A percentile compares a stretch with the other conserved stretches of the same genome.
phyloP scores from a whole-genome alignment of 2,797 vertebrate genomes.

The Austrolebias charrua region DNA sequence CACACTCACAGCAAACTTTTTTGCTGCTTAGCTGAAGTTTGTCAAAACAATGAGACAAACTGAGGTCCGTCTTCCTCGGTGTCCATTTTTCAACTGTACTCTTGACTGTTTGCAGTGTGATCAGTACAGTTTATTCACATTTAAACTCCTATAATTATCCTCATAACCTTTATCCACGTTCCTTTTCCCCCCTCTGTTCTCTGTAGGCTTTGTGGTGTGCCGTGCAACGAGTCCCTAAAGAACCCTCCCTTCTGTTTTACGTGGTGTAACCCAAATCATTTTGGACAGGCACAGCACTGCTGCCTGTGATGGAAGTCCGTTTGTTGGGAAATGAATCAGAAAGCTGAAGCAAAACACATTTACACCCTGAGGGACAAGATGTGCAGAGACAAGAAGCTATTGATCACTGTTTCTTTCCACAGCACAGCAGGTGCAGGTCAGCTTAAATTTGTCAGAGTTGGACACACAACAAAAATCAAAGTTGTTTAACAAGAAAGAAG shows the following conservation, averaged over 20 bases:
- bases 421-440: slow-evolving; percentile 27
- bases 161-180: slow-evolving; percentile 1
- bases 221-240: slow-evolving; percentile 25
- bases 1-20: neutral
- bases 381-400: slow-evolving; percentile 45
- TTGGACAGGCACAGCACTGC: slow-evolving; percentile 35
- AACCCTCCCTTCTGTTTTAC: slow-evolving; percentile 37
- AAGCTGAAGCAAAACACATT: slow-evolving; percentile 49
- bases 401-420: slow-evolving; percentile 45
- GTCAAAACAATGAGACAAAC: neutral
- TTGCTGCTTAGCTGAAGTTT: neutral
- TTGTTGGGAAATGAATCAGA: slow-evolving; percentile 48
- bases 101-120: slow-evolving; percentile 17
- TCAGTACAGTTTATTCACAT: slow-evolving; percentile 32
- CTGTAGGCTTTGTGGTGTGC: slow-evolving; percentile 27
- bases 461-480: slow-evolving; percentile 47
- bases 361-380: slow-evolving; percentile 32
- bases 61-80: slow-evolving; percentile 6
- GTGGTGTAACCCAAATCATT: slow-evolving; percentile 51
- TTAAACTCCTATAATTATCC: slow-evolving; percentile 2
- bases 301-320: slow-evolving; percentile 42
- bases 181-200: slow-evolving; percentile 14
- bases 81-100: neutral
- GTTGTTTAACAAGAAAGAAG: slow-evolving; percentile 22
- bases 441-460: slow-evolving; percentile 36